Conservation (phyloP, 2,888 invertebrate species). For the Lasius fuliginosus region DNA sequence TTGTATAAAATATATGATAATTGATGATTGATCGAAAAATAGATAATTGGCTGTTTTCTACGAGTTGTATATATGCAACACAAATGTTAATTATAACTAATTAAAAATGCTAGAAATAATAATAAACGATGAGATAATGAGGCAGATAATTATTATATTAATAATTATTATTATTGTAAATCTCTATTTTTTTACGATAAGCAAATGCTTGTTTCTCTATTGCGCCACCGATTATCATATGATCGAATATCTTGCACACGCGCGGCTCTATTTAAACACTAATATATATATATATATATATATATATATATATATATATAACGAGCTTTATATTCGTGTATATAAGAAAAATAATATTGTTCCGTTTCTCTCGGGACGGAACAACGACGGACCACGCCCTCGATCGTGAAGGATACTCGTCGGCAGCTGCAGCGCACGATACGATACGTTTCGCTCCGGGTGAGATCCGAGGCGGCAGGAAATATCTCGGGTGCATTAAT, state of each 20-base stretch:
- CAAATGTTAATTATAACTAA: slow-evolving; percentile 6
- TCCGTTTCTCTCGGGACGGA: not conserved
- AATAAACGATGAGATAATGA: not conserved
- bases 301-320: not conserved
- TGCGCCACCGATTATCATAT: not conserved
- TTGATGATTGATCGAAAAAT: not conserved
- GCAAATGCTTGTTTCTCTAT: not conserved
- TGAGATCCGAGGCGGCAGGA: slow-evolving; percentile 74
- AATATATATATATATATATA: not conserved
- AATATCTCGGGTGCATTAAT: slow-evolving; percentile 84
- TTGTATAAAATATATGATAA: not conserved
- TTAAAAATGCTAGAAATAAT: slow-evolving; percentile 3
- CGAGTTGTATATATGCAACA: too few species aligned
- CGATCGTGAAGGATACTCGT: slow-evolving; percentile 17
- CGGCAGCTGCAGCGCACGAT: slow-evolving; percentile 35
- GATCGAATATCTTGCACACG: not conserved
- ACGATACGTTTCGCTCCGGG: slow-evolving; percentile 59
- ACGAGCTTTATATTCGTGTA: not conserved
- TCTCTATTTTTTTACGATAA: not conserved
- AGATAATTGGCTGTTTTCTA: not conserved
- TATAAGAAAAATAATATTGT: not conserved
- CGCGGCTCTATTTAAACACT: not conserved
- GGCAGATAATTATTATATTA: not conserved
- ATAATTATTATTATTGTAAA: slow-evolving; percentile 5
- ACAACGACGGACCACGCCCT: slow-evolving; percentile 35